Conservation (phyloP, 2,797 vertebrate genomes). For the Epinephelus coioides region DNA sequence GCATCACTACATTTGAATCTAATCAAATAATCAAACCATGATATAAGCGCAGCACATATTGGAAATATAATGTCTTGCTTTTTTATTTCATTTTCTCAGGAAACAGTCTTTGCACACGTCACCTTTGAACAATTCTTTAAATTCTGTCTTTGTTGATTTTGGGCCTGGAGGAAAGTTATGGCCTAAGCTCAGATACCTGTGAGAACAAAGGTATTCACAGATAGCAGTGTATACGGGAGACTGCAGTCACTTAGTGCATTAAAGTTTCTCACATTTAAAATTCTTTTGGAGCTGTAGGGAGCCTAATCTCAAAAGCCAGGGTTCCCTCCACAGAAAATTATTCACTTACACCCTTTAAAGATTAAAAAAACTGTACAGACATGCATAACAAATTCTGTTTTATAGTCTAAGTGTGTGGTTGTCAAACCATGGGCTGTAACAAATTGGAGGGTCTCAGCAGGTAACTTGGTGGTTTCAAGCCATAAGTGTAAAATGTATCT, state of each 20-base stretch:
- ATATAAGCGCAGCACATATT: neutral
- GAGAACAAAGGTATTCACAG: slow-evolving; percentile 57
- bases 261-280: slow-evolving; percentile 38
- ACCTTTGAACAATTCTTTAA: slow-evolving; percentile 39
- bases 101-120: slow-evolving; percentile 16
- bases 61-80: neutral
- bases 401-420: slow-evolving; percentile 34
- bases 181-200: slow-evolving; percentile 31
- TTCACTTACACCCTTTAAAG: slow-evolving; percentile 59
- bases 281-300: slow-evolving; percentile 38
- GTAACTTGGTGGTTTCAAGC: slow-evolving; percentile 29
- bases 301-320: slow-evolving; percentile 53
- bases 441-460: slow-evolving; percentile 45
- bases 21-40: neutral
- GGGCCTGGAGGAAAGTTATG: slow-evolving; percentile 26
- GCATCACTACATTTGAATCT: neutral
- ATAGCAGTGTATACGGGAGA: slow-evolving; percentile 25
- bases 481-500: slow-evolving; percentile 13
- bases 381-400: slow-evolving; percentile 44
- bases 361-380: slow-evolving; percentile 44
- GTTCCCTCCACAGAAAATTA: slow-evolving; percentile 37
- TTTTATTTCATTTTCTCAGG: slow-evolving; percentile 20
- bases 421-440: slow-evolving; percentile 52
- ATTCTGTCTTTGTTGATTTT: slow-evolving; percentile 48
- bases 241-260: slow-evolving; percentile 23